Conservation (phyloP, 2,797 vertebrate genomes). For the Premnoplex brunnescens region DNA sequence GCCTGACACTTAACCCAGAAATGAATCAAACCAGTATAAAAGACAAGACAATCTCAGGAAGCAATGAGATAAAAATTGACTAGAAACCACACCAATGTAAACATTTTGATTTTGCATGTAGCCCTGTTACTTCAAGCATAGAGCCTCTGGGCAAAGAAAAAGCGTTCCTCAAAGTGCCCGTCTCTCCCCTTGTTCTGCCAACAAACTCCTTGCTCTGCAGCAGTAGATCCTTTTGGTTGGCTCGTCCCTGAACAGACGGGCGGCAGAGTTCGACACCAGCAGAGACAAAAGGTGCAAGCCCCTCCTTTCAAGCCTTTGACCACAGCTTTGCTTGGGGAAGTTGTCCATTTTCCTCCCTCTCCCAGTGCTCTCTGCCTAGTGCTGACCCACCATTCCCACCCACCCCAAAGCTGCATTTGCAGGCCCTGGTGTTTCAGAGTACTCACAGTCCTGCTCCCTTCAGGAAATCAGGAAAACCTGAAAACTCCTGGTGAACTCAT, state of each 20-base stretch:
- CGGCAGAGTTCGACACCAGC: slow-evolving; percentile 7
- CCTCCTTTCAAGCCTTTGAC: slow-evolving; percentile 2
- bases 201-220: not conserved
- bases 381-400: slow-evolving; percentile 38
- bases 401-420: not conserved
- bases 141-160: slow-evolving; percentile 3
- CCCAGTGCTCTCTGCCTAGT: slow-evolving; percentile 13
- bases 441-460: not conserved
- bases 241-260: slow-evolving; percentile 20
- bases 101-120: slow-evolving; percentile 7
- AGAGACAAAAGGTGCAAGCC: slow-evolving; percentile 43
- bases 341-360: slow-evolving; percentile 33
- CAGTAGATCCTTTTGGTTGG: slow-evolving; percentile 17
- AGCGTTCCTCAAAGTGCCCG: not conserved
- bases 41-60: not conserved
- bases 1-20: not conserved
- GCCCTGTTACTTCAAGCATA: slow-evolving; percentile 6
- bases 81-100: not conserved
- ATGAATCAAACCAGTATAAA: not conserved
- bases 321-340: slow-evolving; percentile 27
- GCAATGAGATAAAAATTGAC: not conserved
- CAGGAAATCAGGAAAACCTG: slow-evolving; percentile 9
- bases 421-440: slow-evolving; percentile 34
- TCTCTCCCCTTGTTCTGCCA: not conserved
- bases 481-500: slow-evolving; percentile 32